Conservation (phyloP, 2,797 vertebrate species). For the Fundulus diaphanus region DNA sequence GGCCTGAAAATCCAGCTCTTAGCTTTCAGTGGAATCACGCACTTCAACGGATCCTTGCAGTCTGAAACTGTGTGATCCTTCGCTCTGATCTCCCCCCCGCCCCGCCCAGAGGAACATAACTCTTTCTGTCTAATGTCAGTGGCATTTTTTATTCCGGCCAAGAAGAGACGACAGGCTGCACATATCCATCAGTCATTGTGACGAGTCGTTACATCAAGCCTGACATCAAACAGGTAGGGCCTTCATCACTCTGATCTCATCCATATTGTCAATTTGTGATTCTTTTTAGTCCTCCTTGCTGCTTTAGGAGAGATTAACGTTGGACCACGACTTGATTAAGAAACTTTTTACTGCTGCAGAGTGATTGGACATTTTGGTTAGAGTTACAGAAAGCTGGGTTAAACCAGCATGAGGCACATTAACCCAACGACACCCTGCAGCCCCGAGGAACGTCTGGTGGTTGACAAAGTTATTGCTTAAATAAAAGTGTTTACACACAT, state of each 20-base stretch:
- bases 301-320: constrained; percentile 39
- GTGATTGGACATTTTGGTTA: constrained; percentile 31
- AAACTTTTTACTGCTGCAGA: constrained; percentile 26
- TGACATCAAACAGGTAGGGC: constrained; percentile 49
- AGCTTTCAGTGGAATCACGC: constrained; percentile 51
- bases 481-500: constrained; percentile 33
- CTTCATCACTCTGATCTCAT: constrained; percentile 48
- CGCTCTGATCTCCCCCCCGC: constrained; percentile 41
- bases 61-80: constrained; percentile 36
- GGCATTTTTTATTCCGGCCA: constrained; percentile 58
- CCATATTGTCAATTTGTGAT: constrained; percentile 53
- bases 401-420: constrained; percentile 31
- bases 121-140: constrained; percentile 60
- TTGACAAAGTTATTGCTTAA: constrained; percentile 39
- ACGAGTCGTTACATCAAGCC: constrained; percentile 53
- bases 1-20: constrained; percentile 48
- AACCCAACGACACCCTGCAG: constrained; percentile 12
- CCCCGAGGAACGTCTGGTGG: not conserved
- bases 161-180: constrained; percentile 53
- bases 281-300: constrained; percentile 29
- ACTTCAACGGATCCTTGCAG: constrained; percentile 43
- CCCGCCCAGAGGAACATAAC: constrained; percentile 46
- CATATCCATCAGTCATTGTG: constrained; percentile 60
- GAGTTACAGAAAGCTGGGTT: constrained; percentile 25
- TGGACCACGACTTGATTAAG: not conserved